Evolutionary conservation across 2,113 vertebrate species (phyloP).

Genomic region (Albula glossodonta): DNA sequence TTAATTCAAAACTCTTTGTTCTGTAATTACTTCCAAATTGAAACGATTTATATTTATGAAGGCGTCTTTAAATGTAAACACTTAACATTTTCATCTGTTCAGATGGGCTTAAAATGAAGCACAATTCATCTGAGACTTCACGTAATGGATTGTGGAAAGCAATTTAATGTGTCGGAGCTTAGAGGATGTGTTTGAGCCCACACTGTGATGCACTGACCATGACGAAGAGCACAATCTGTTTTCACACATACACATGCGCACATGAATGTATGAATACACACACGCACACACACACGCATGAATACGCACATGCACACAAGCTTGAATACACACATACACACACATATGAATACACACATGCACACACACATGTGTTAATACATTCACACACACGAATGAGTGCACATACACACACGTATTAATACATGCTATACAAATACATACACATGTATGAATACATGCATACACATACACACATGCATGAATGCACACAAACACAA

Average conservation of each 20-base stretch:
- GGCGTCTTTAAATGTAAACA: not conserved
- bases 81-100: not conserved
- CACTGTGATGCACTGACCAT: not conserved
- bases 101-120: not conserved
- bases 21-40: not conserved
- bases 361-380: no score
- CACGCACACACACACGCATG: no score
- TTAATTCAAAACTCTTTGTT: not conserved
- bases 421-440: no score
- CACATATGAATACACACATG: no score
- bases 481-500: no score
- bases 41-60: not conserved
- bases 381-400: no score
- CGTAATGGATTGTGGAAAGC: not conserved
- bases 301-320: no score
- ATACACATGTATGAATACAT: no score
- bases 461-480: no score
- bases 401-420: no score
- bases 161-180: not conserved
- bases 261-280: no score
- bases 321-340: no score
- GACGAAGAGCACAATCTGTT: not conserved
- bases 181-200: not conserved
- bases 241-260: not conserved
- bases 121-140: not conserved